A percentile compares a stretch with the other conserved stretches of the same genome.
Conservation (phyloP, 2,888 invertebrate species). For the Plusia festucae region DNA sequence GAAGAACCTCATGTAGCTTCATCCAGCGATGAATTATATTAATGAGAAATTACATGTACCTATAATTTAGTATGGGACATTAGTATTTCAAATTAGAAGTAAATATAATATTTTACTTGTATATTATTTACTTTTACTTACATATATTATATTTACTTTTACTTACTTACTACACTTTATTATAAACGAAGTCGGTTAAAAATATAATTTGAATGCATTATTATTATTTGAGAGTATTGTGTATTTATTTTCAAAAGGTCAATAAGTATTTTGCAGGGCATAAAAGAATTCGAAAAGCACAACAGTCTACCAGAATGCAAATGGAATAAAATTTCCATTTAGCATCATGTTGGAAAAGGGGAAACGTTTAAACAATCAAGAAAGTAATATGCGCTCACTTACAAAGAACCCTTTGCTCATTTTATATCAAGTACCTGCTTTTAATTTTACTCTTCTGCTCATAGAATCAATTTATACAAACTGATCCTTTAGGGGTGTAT, state of each 20-base stretch:
- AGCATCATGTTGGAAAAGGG: constrained; percentile 57
- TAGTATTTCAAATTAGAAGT: too few species aligned
- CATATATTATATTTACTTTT: too few species aligned
- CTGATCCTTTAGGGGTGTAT: background rate
- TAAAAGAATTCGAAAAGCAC: constrained; percentile 8
- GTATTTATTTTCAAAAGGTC: background rate
- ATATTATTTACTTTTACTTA: too few species aligned
- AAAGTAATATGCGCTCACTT: constrained; percentile 70
- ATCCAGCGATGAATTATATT: too few species aligned
- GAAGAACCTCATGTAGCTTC: too few species aligned
- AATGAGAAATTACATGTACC: too few species aligned
- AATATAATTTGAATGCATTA: too few species aligned
- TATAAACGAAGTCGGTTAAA: too few species aligned
- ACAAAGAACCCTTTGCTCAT: constrained; percentile 61
- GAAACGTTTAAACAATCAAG: constrained; percentile 74
- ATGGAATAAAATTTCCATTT: constrained; percentile 56
- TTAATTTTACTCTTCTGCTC: constrained; percentile 38
- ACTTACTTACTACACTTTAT: too few species aligned
- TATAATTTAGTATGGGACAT: too few species aligned
- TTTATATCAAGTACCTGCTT: constrained; percentile 50
- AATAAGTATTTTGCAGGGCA: background rate
- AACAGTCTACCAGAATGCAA: constrained; percentile 27
- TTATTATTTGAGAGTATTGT: too few species aligned
- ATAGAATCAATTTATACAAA: constrained; percentile 46
- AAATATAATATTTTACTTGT: too few species aligned